Conservation (phyloP, 1,140 invertebrate genomes). For the Pseudomyrmex dendroicus region DNA sequence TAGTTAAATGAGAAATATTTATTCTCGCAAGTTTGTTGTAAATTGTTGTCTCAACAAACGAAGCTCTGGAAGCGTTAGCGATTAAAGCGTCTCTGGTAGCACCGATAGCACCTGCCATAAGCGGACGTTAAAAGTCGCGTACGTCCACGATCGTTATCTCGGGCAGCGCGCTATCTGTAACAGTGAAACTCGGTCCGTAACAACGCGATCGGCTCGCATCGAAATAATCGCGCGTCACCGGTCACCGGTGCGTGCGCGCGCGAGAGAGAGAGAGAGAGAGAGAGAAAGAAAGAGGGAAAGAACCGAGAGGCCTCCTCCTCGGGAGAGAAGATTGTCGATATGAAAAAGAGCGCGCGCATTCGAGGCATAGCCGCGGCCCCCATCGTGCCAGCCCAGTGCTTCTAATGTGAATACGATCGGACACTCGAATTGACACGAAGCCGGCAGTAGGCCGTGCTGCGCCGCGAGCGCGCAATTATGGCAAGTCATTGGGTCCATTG, state of each 20-base stretch:
- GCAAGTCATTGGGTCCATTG: conserved; percentile 70
- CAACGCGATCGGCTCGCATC: conserved; percentile 36
- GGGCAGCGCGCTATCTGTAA: conserved; percentile 24
- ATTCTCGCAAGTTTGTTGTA: background rate
- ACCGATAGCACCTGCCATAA: conserved; percentile 32
- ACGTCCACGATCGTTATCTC: conserved; percentile 28
- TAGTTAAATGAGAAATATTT: too few species aligned
- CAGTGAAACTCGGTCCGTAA: conserved; percentile 16
- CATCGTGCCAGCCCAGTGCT: conserved; percentile 20
- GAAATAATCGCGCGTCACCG: conserved; percentile 52
- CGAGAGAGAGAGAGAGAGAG: conserved; percentile 59
- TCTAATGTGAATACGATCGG: conserved; percentile 60
- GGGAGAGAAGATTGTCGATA: conserved; percentile 28
- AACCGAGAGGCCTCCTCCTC: conserved; percentile 20
- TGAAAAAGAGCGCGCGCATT: conserved; percentile 60
- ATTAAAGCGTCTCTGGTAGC: conserved; percentile 13
- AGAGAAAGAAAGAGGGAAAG: conserved; percentile 43
- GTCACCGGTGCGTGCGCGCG: background rate
- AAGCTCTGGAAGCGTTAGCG: background rate
- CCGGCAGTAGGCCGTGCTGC: conserved; percentile 46
- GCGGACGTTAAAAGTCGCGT: conserved; percentile 28
- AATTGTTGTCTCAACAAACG: background rate
- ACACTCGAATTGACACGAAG: conserved; percentile 59
- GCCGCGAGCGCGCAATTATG: conserved; percentile 64
- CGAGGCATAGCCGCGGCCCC: conserved; percentile 20